Evolutionary conservation across 2,797 vertebrate species (phyloP).

Genomic region (Xyrichtys novacula): DNA sequence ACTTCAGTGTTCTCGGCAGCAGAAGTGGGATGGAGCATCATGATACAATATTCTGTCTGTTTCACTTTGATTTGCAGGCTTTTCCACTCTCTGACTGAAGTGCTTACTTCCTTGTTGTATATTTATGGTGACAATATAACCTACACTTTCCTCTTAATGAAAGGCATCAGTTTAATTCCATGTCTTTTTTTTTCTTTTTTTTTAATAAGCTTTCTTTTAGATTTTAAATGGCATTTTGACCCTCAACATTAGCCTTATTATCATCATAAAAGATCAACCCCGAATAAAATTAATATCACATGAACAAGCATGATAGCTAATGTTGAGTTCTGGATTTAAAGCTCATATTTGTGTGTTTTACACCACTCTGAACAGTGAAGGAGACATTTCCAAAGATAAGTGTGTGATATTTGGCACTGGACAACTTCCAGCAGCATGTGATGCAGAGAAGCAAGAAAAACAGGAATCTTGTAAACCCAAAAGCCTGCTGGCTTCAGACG

Average conservation of each 20-base stretch:
- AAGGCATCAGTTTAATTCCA: too few relatives aligned
- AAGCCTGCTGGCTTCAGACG: slow-evolving; percentile 54
- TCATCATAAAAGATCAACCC: slow-evolving; percentile 25
- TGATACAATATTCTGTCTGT: slow-evolving; percentile 83
- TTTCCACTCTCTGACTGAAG: slow-evolving; percentile 73
- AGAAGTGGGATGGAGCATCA: slow-evolving; percentile 82
- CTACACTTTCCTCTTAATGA: slow-evolving; percentile 34
- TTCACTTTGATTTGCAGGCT: slow-evolving; percentile 71
- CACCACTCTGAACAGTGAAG: slow-evolving; percentile 29
- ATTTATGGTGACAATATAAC: slow-evolving; percentile 70
- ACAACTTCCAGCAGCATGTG: slow-evolving; percentile 58
- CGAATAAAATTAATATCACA: slow-evolving; percentile 9
- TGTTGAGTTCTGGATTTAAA: slow-evolving; percentile 6
- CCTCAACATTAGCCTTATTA: background rate
- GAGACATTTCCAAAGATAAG: slow-evolving; percentile 39
- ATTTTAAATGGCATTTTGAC: too few relatives aligned
- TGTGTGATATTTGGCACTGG: slow-evolving; percentile 50
- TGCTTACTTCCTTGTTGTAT: slow-evolving; percentile 76
- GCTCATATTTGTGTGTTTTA: slow-evolving; percentile 1
- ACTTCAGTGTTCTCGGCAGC: slow-evolving; percentile 80
- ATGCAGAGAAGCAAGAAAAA: slow-evolving; percentile 73
- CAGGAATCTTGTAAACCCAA: slow-evolving; percentile 72
- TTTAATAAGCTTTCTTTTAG: background rate
- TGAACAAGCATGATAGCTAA: slow-evolving; percentile 6
- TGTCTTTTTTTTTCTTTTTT: too few relatives aligned